Evolutionary conservation across 1,140 invertebrate genomes (phyloP), one percentile per base, ranked within the genome.

Genomic region (Drosophila triauraria): DNA sequence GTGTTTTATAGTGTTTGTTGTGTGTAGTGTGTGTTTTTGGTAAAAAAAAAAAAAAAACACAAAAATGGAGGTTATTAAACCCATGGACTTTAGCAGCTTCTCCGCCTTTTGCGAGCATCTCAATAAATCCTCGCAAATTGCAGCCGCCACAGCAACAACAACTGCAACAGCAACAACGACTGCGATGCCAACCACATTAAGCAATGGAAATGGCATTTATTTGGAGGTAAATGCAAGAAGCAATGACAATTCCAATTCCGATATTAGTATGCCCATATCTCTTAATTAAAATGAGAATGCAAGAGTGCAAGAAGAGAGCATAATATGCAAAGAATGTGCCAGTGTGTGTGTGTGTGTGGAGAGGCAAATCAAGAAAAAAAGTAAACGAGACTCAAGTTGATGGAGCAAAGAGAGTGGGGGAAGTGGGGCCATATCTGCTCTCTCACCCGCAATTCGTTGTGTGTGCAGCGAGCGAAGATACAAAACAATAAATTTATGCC

Each of bases 81-180:
- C 91, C 68, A 92, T 92, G 91, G 91, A 92, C 88, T 92, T 92
- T 75, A 92, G 91, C 78, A 92, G 91, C 64, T 92, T 92, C 77
- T 84, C 91, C 58, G 91, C 91, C 44, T 92, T 92, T 63, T 92
- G 91, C 68, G 91, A 92, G 78, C 91, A 92, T 79, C 90, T 92
- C 50, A 92, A 92, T 80, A 92, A 92, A 91, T 91, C 91, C 74
- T 75, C 91, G 65, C 67, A 80, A 56, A 69, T 80, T 44, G 65
- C 68, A 47, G 47, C 68, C 12, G 57, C 86, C 46, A 61, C 69
- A 35, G 50, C 80, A 44, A 44, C 75, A 3, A 43, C 78, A 15
- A 43, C 70, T 44, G 50, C 80, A 50, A 43, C 57, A 15, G 23
- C 79, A 40, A 56, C 74, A 77, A 44, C 70, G 67, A 50, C 74